Evolutionary conservation across 2,888 invertebrate genomes (phyloP).

Genomic region (Eledona agricola): DNA sequence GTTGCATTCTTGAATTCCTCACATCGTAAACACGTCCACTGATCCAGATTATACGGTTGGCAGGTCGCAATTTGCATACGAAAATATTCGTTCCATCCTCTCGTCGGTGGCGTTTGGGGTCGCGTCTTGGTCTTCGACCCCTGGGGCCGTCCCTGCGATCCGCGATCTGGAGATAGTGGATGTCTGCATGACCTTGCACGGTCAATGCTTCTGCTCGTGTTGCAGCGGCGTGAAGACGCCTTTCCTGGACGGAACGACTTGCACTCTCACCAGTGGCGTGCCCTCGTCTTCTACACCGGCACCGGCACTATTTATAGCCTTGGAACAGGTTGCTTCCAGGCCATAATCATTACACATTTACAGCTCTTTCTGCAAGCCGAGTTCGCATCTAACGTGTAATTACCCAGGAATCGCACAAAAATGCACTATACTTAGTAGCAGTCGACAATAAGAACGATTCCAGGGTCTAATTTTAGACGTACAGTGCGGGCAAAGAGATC

Average conservation of each 20-base stretch:
- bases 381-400: slow-evolving; percentile 37
- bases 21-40: too few relatives aligned
- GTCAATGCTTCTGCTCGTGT: slow-evolving; percentile 40
- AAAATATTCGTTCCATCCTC: too few relatives aligned
- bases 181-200: slow-evolving; percentile 41
- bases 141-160: too few relatives aligned
- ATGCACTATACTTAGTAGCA: slow-evolving; percentile 23
- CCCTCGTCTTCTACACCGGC: slow-evolving; percentile 7
- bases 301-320: slow-evolving; percentile 39
- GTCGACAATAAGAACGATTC: slow-evolving; percentile 28
- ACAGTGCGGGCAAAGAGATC: slow-evolving; percentile 16
- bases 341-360: slow-evolving; percentile 42
- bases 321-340: slow-evolving; percentile 40
- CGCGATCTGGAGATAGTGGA: slow-evolving; percentile 20
- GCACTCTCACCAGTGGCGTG: slow-evolving; percentile 33
- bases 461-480: slow-evolving; percentile 32
- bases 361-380: slow-evolving; percentile 40
- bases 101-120: too few relatives aligned
- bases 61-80: too few relatives aligned
- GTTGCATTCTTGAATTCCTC: too few relatives aligned
- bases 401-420: slow-evolving; percentile 24
- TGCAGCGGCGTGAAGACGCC: slow-evolving; percentile 34
- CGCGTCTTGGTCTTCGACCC: too few relatives aligned
- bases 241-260: slow-evolving; percentile 24
- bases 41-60: too few relatives aligned